A percentile compares a stretch with the other conserved stretches of the same genome.
Conservation (phyloP, 2,797 vertebrate species). For the Coendou prehensilis region DNA sequence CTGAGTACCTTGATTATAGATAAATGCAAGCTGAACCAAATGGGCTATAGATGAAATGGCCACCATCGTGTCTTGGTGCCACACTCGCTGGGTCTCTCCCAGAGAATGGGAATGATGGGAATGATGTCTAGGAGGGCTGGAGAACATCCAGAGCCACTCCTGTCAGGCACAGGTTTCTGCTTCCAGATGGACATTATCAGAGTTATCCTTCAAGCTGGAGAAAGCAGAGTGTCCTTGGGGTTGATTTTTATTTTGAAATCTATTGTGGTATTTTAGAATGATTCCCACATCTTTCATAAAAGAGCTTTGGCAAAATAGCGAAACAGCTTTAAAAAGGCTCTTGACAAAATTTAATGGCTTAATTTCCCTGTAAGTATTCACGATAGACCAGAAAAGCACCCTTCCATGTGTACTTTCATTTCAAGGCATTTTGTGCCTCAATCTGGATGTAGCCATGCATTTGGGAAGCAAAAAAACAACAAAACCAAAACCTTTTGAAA, state of each 20-base stretch:
- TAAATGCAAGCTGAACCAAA: neutral
- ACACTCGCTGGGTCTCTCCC: neutral
- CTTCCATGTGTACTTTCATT: neutral
- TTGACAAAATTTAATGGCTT: constrained; percentile 73
- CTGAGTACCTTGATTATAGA: neutral
- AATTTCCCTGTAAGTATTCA: constrained; percentile 63
- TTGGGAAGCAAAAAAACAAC: neutral
- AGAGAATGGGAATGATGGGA: neutral
- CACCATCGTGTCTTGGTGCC: fast-evolving
- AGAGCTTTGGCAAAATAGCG: constrained; percentile 74
- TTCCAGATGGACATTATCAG: constrained; percentile 37
- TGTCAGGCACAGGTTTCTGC: neutral
- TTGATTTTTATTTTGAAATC: constrained; percentile 36
- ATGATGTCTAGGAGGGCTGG: neutral
- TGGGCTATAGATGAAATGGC: neutral
- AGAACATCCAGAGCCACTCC: neutral
- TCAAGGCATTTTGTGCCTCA: constrained; percentile 53
- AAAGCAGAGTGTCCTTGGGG: constrained; percentile 6
- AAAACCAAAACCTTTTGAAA: constrained; percentile 9
- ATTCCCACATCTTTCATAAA: constrained; percentile 74
- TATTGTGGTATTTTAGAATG: constrained; percentile 64
- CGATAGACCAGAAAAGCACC: constrained; percentile 23
- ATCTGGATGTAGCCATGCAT: constrained; percentile 3
- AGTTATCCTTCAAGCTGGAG: neutral
- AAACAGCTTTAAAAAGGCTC: constrained; percentile 76